Evolutionary conservation across 2,113 vertebrate species (phyloP).

Genomic region (Motacilla alba): DNA sequence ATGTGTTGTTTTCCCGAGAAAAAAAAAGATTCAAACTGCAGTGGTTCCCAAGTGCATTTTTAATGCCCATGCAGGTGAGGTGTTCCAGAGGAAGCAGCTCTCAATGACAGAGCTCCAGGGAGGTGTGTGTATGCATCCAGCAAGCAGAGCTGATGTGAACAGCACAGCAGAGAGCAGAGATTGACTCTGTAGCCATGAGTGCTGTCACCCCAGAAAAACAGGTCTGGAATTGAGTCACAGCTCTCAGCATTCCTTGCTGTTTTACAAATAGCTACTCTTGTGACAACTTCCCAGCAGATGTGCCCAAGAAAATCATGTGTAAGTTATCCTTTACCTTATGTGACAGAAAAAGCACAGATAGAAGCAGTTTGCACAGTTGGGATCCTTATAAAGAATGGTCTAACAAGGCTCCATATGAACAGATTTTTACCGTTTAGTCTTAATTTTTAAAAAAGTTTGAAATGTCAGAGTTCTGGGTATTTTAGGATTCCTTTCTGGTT

Average conservation of each 20-base stretch:
- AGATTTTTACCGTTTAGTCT: not conserved
- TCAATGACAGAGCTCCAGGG: not conserved
- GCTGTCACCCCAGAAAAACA: not conserved
- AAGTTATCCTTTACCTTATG: not conserved
- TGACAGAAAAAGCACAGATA: not conserved
- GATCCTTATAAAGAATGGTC: not conserved
- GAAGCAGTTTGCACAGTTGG: not conserved
- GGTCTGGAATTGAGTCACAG: not conserved
- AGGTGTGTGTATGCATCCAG: not conserved
- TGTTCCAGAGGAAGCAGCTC: not conserved
- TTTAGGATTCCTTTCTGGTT: not conserved
- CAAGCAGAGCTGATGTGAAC: not conserved
- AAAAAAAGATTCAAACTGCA: not conserved
- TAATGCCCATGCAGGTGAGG: not conserved
- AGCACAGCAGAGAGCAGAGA: not conserved
- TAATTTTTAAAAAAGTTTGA: not conserved
- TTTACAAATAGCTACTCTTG: not conserved
- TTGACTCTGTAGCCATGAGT: not conserved
- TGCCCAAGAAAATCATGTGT: not conserved
- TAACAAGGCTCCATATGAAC: not conserved
- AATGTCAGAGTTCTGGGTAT: not conserved
- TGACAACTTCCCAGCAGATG: not conserved
- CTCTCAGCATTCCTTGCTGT: not conserved
- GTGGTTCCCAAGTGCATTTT: not conserved
- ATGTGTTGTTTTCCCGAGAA: not conserved